Evolutionary conservation across 2,113 vertebrate species (phyloP), one percentile per base, ranked within the genome.

Genomic region (Onychostruthus taczanowskii): DNA sequence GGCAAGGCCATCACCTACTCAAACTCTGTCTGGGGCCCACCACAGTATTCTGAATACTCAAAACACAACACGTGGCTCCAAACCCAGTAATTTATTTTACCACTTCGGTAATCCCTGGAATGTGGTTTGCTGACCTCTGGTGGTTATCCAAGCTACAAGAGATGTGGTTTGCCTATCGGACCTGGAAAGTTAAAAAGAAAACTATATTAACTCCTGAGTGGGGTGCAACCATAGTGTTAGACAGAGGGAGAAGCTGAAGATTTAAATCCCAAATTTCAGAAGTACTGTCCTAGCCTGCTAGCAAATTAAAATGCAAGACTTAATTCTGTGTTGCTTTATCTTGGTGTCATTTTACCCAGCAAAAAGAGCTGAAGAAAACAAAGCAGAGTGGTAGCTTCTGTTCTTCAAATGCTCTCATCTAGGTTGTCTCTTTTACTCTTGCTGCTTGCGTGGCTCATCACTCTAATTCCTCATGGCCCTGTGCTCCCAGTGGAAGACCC

Each of bases 101-200:
- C 43, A 35, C 52, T 66, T 79, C 31, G 11, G 39, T 35, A 55
- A 79, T 27, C 84, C 47, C 92, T 92, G 94, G 75, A 94, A 86
- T 90, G 92, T 97, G 90, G 63, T 97, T 96, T 97, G 96, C 95
- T 97, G 95, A 96, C 95, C 92, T 94, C 96, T 97, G 92, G 95
- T 94, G 96, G 96, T 88, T 84, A 55, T 46, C 55, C 78, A 55
- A 67, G 90, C 67, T 67, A 11, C 0, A 2, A 35, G 47, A 89
- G 55, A 27, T 3, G 7, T 17, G 26, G 37, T 44, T 88, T 86
- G 26, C 53, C 39, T 16, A 39, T 46, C 12, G 27, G 88, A 85
- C 11, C 11, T 24, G 31, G 37, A 33, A 76, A 83, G 75, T 31
- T 52, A 46, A 37, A 79, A 79, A 63, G 19, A 18, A 70, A 69